Base-by-base conservation (phyloP, 2,888 invertebrate species). In the Notodonta ziczac region DNA sequence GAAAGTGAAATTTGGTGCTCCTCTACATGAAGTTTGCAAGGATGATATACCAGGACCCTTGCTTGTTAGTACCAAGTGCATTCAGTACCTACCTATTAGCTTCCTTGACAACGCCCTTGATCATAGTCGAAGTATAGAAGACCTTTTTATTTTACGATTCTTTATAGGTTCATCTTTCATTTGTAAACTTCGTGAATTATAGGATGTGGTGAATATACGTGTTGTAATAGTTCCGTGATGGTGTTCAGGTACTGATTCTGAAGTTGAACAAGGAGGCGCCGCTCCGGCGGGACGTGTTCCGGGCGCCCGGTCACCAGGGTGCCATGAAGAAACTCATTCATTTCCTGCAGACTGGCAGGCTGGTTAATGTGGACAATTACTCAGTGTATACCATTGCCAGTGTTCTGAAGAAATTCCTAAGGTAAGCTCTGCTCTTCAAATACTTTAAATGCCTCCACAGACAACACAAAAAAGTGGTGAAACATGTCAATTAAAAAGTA, bases 341-440 rank as follows among this genome's bases (percentile, higher is more conserved):
- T 84, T 98, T 98, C 87, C 94, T 98, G 72, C 98, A 98, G 90
- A 96, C 97, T 65, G 98, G 98, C 51, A 95, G 98, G 59, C 94
- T 98, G 73, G 97, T 98, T 63, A 98, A 98, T 90, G 97, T 98
- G 83, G 98, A 98, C 86, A 98, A 98, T 88, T 98, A 98, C 89
- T 98, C 98, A 69, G 98, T 99, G 67, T 99, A 99, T 91, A 99
- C 99, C 39, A 98, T 99, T 82, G 99, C 99, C 63, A 99, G 99
- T 90, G 99, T 99, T 65, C 95, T 99, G 69, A 99, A 99, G 94
- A 99, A 99, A 93, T 99, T 99, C 93, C 95, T 99, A 61, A 95
- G 94, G 94, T 94, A 74, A 80, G 76, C 57, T 50, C 5, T 50
- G 16, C 16, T 50, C 16, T 10, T 50, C 9, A 50, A 35, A 6